Evolutionary conservation across 2,888 invertebrate species (phyloP).

Genomic region (Drepanosiphum platanoidis): DNA sequence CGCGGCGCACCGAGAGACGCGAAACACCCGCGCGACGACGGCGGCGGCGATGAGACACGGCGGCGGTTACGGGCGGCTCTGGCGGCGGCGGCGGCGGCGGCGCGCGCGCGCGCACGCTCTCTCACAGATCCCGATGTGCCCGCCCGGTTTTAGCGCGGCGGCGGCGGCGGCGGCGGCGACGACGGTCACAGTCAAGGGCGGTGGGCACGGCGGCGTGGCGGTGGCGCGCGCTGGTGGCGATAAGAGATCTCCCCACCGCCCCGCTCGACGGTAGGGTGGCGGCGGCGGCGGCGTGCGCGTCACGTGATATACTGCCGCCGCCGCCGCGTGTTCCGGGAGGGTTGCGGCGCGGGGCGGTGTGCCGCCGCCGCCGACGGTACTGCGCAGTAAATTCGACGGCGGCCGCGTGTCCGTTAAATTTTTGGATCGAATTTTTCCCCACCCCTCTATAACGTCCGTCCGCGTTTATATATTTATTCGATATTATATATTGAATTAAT

Average conservation of each 20-base stretch:
- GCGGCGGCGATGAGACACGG: conserved; percentile 67
- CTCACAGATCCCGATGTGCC: neutral
- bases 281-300: conserved; percentile 23
- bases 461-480: too few relatives aligned
- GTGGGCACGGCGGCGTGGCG: neutral
- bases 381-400: too few relatives aligned
- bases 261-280: neutral
- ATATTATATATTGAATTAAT: too few relatives aligned
- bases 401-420: too few relatives aligned
- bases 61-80: conserved; percentile 67
- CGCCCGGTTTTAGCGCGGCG: conserved; percentile 45
- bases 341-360: neutral
- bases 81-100: conserved; percentile 34
- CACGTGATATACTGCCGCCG: conserved; percentile 17
- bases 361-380: neutral
- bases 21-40: conserved; percentile 67
- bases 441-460: too few relatives aligned
- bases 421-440: too few relatives aligned
- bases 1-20: conserved; percentile 68
- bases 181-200: conserved; percentile 62
- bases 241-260: neutral
- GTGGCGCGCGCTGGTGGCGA: conserved; percentile 51
- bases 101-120: conserved; percentile 6
- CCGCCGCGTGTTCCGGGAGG: too few relatives aligned
- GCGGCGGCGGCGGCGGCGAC: too few relatives aligned